Base-by-base conservation (phyloP, 2,797 vertebrate genomes). In the Notoglanidium macrostoma region DNA sequence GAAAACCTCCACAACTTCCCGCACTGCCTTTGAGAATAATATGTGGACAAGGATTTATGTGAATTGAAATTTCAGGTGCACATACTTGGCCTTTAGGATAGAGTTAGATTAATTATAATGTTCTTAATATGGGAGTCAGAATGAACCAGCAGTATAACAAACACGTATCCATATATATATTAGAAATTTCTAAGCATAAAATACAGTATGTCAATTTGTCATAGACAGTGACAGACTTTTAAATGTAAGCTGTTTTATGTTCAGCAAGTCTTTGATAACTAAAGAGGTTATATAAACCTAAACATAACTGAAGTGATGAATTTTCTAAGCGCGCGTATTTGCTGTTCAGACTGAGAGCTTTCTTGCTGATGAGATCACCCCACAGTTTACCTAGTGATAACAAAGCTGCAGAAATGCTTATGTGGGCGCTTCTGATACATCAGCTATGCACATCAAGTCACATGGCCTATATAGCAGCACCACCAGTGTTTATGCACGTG, bases 391-490 rank as follows among this genome's bases (percentile, higher is more conserved):
- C 94, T 92, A 94, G 94, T 94, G 94, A 94, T 94, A 95, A 95
- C 95, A 96, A 95, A 32, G 94, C 95, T 94, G 93, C 94, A 95
- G 92, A 92, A 93, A 91, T 91, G 93, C 94, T 92, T 95, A 92
- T 94, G 93, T 92, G 94, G 92, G 93, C 93, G 94, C 94, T 55
- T 55, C n/a, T 9, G 74, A 77, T 77, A 77, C 74, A 78, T 78
- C 54, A 78, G 92, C 93, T 94, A 95, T 95, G 95, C 94, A 95
- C 93, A 95, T 85, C 55, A 63, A 54, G 32, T 49, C 94, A 49
- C 46, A 26, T 79, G 51, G 55, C 32, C 81, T 78, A 59, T 61
- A 85, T 5, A 86, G 76, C 49, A 81, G 54, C 23, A 35, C 12
- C 29, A 55, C 19, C 29, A 59, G 54, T 40, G 77, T 23, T 57